phyloP scores from a whole-genome alignment of 2,888 invertebrate genomes.

The Conomelus anceps region DNA sequence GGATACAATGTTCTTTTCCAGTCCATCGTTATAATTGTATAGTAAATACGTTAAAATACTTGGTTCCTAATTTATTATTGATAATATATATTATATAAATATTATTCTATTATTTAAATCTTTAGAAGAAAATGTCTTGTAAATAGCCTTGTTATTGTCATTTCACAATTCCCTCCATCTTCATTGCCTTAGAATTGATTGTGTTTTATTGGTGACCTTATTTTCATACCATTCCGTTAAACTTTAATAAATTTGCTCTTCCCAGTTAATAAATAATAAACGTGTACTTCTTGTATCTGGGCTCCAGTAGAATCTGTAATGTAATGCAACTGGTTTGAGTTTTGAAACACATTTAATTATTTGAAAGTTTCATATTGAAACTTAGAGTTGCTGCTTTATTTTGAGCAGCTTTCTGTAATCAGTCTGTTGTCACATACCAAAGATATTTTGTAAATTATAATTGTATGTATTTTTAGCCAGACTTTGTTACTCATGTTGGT shows the following conservation, averaged over 20 bases:
- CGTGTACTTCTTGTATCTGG: neutral
- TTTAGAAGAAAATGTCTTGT: neutral
- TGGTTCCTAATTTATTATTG: conserved; percentile 34
- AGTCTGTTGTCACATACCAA: neutral
- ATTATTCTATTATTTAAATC: conserved; percentile 9
- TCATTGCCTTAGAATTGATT: neutral
- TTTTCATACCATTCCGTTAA: neutral
- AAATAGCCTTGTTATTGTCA: neutral
- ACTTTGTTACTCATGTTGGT: neutral
- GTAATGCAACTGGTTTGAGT: neutral
- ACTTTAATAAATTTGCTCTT: neutral
- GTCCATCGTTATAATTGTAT: neutral
- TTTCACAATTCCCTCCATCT: neutral
- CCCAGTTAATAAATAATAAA: neutral
- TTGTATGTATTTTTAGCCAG: neutral
- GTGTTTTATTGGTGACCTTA: neutral
- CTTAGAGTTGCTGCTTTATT: neutral
- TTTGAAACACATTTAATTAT: neutral
- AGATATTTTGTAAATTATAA: neutral
- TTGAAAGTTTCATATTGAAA: neutral
- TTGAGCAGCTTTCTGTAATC: neutral
- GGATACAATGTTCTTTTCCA: neutral
- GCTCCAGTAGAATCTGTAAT: neutral
- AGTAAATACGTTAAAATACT: conserved; percentile 23
- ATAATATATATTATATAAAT: conserved; percentile 2